These are phyloP conservation scores for Planiliza haematocheilus DNA, from an alignment of 2,113 vertebrate species.

Conservation along the genomic window DNA sequence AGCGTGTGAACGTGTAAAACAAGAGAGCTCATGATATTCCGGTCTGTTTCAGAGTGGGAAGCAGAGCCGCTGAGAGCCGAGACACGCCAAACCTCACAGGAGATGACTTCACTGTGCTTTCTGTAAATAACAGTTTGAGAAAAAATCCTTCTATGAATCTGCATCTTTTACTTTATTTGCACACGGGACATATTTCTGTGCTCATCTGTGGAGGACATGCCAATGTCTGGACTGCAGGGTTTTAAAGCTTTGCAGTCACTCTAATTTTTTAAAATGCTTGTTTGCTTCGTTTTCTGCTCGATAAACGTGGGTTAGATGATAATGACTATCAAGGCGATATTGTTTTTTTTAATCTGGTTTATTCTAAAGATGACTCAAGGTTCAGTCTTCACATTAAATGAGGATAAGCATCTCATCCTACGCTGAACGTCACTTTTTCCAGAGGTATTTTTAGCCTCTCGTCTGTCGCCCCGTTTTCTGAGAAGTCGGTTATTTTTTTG, in stretches of 20 bases:
- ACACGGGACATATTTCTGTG: too few species aligned
- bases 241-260: too few species aligned
- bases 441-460: conserved; percentile 41
- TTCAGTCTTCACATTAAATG: too few species aligned
- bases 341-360: not conserved
- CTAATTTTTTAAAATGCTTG: not conserved
- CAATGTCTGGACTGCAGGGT: too few species aligned
- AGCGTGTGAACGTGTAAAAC: too few species aligned
- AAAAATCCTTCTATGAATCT: too few species aligned
- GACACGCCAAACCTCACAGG: too few species aligned
- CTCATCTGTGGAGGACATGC: too few species aligned
- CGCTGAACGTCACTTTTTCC: not conserved
- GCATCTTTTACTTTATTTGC: too few species aligned
- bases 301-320: conserved; percentile 29
- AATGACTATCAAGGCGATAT: not conserved
- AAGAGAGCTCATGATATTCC: not conserved
- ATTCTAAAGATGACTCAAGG: not conserved
- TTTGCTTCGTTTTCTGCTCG: not conserved
- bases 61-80: conserved; percentile 27
- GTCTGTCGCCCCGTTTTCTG: conserved; percentile 14
- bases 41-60: conserved; percentile 50
- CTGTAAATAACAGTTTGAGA: not conserved
- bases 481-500: conserved; percentile 25
- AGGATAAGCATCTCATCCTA: not conserved
- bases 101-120: too few species aligned